A percentile compares a stretch with the other conserved stretches of the same genome.
phyloP scores from a whole-genome alignment of 37 sponge, comb jelly and placozoan species.

The Halisarca cf. caerulea region DNA sequence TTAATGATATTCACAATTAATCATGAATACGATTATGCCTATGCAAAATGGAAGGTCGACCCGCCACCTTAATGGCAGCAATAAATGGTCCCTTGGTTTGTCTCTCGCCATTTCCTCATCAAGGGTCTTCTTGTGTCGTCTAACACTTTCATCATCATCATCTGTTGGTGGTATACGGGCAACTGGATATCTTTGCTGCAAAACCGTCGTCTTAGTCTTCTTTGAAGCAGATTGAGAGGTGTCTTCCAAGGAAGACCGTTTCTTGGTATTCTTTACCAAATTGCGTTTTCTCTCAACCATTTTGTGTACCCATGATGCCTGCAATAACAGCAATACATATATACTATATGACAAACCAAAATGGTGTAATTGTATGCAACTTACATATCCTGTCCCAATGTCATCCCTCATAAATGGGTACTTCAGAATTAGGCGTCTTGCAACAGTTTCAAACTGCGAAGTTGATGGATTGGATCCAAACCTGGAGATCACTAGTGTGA shows the following conservation, averaged over 20 bases:
- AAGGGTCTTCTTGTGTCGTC: slow-evolving; percentile 18
- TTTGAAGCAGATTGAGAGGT: background rate
- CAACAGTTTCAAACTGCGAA: slow-evolving; percentile 2
- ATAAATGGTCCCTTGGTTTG: slow-evolving; percentile 41
- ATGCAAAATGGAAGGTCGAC: too few species aligned
- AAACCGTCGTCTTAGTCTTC: background rate
- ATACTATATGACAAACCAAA: background rate
- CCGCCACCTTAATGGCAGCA: slow-evolving; percentile 34
- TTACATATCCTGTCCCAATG: slow-evolving; percentile 46
- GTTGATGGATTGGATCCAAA: slow-evolving; percentile 18
- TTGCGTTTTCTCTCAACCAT: slow-evolving; percentile 41
- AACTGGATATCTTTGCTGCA: slow-evolving; percentile 17
- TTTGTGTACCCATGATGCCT: slow-evolving; percentile 45
- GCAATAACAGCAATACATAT: background rate
- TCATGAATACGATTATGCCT: too few species aligned
- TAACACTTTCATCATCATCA: slow-evolving; percentile 23
- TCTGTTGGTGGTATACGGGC: background rate
- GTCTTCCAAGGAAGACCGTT: background rate
- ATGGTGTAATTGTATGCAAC: background rate
- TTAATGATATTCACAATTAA: too few species aligned
- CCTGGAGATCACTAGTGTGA: slow-evolving; percentile 15
- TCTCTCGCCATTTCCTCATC: slow-evolving; percentile 26
- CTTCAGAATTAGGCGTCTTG: slow-evolving; percentile 36
- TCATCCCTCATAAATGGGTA: slow-evolving; percentile 56
- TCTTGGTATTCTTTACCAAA: background rate